Evolutionary conservation across 2,888 invertebrate species (phyloP), one percentile per base, ranked within the genome.

Genomic region (Tinea trinotella): DNA sequence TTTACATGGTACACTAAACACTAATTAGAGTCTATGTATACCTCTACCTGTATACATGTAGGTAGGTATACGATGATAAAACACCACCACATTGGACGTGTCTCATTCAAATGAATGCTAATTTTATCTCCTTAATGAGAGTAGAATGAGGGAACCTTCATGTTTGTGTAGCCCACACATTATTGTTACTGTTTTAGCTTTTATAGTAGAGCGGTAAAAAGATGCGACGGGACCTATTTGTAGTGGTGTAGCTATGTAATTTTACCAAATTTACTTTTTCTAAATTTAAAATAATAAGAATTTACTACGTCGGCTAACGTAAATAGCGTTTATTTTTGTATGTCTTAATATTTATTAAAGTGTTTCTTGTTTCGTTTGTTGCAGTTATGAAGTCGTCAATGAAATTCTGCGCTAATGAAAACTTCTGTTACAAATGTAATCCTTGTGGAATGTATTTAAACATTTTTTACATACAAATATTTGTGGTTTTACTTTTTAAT

Each of bases 41-140:
- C 7, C 3, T 22, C 22, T 22, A 22, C 22, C 4, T 30, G 7
- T 7, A n/a, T 30, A 30, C 30, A n/a, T 7, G 40, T 40, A 40
- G 40, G 6, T 35, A 35, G 35, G 35, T 40, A 40, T 40, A 40
- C 15, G 12, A 40, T 3, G 19, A 48, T 50, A 22, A 50, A 50
- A 50, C 15, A 24, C 9, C 7, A 50, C 24, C 50, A 24, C 48
- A 50, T 24, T 46, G 19, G 46, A 24, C 50, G 50, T 50, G 50
- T 24, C 36, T 17, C 36, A 40, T 40, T 53, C 15, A 53, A 53
- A 53, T 53, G 40, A 53, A 53, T 40, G 53, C 40, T 53, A 53
- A 53, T 53, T 53, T 53, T 40, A 40, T 53, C 13, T 40, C 22
- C 53, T 13, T 53, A 53, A 53, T 53, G 52, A 52, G 52, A 35